Evolutionary conservation across 2,113 vertebrate species (phyloP).

Genomic region (Isurus oxyrinchus): DNA sequence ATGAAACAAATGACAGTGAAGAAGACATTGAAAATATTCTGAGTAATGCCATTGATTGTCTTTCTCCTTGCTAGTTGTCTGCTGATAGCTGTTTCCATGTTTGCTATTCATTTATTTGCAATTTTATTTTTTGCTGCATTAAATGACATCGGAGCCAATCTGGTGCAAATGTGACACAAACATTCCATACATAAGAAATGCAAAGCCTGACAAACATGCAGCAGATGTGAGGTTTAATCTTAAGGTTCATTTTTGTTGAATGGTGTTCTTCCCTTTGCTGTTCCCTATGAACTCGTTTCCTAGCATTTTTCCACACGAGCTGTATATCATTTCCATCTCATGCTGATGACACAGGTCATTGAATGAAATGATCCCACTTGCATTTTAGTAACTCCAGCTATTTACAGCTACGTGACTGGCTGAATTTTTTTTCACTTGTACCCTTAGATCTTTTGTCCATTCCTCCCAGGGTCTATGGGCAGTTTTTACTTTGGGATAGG

Average conservation of each 20-base stretch:
- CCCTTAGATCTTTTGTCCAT: background rate
- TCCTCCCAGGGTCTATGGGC: background rate
- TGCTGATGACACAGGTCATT: background rate
- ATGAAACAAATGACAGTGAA: slow-evolving; percentile 9
- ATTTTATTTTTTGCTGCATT: background rate
- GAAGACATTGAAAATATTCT: background rate
- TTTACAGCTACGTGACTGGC: background rate
- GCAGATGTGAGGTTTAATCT: background rate
- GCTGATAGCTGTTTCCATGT: background rate
- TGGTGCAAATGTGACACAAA: background rate
- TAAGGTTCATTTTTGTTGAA: background rate
- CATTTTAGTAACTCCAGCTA: background rate
- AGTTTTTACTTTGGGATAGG: background rate
- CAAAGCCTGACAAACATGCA: background rate
- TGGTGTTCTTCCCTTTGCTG: background rate
- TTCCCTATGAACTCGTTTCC: background rate
- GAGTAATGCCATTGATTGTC: background rate
- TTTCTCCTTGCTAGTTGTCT: background rate
- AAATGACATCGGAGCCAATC: background rate
- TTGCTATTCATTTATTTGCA: background rate
- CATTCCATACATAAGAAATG: background rate
- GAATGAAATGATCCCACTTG: background rate
- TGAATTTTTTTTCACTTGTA: background rate
- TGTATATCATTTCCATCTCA: background rate
- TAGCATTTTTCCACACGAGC: background rate